Base-by-base conservation (phyloP, 64 coral and sea anemone genomes). In the Hydrozoanthus tunicans region DNA sequence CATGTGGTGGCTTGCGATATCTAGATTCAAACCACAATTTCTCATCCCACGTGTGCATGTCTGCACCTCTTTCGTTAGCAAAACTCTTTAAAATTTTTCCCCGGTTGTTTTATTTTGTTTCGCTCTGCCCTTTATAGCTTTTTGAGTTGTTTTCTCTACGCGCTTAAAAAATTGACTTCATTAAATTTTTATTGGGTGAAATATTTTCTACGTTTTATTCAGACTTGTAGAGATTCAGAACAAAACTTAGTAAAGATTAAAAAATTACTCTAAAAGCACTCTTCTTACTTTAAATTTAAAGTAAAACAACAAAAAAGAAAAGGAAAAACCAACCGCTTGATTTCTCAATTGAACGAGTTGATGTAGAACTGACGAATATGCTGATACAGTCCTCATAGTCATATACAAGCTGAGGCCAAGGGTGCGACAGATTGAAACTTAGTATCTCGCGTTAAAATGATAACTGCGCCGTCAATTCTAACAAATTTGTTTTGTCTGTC, bases 1-100 rank as follows among this genome's bases (percentile, higher is more conserved):
- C 69, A 88, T 88, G 24, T 88, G 84, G 84, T 26, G 66, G 74
- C 23, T 73, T 17, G 68, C 56, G 84, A 88, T 88, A 88, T 88
- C 55, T 24, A 67, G 7, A 55, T 81, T 32, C 60, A 51, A 62
- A 65, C 80, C 61, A 43, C 53, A 7, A 15, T 0, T 0, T 3
- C 12, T 23, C 24, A 26, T 73, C 68, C 56, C 12, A 70, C 24
- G 66, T 74, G 32, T 56, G 53, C 60, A 55, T 60, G 78, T 80
- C 32, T 43, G 32, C 32, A 43, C 32, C 32, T 43, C 32, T 43
- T 0, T 43, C 32, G 32, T 43, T 43, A 43, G 32, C 32, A 2
- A 43, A 43, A 66, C 5, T 75, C 9, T 27, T 75, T 12, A 56
- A 43, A 76, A 8, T 52, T 25, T 70, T 8, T 32, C 0, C 5